phyloP scores from a whole-genome alignment of 2,888 invertebrate genomes.

The Leptothorax acervorum region DNA sequence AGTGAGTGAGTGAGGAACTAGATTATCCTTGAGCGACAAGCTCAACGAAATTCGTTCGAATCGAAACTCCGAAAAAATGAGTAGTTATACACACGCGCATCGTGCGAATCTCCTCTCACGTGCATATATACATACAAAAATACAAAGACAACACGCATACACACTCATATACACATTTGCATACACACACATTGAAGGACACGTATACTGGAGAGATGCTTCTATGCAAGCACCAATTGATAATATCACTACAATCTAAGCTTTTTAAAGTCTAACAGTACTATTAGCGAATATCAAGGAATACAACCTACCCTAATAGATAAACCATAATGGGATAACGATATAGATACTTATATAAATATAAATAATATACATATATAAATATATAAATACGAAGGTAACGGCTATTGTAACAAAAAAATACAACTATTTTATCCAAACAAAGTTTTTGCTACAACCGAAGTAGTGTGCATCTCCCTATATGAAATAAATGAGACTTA shows the following conservation, averaged over 20 bases:
- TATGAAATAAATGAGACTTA: constrained; percentile 79
- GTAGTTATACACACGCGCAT: constrained; percentile 33
- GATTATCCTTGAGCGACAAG: constrained; percentile 23
- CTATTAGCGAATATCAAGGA: constrained; percentile 75
- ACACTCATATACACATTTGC: constrained; percentile 28
- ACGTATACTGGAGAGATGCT: constrained; percentile 77
- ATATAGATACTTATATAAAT: constrained; percentile 65
- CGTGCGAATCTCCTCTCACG: constrained; percentile 40
- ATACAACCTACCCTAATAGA: constrained; percentile 73
- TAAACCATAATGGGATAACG: constrained; percentile 65
- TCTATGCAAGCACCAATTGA: constrained; percentile 82
- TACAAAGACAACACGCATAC: constrained; percentile 14
- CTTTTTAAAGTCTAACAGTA: constrained; percentile 81
- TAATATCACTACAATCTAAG: constrained; percentile 84
- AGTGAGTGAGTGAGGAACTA: not conserved
- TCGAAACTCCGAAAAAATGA: constrained; percentile 39
- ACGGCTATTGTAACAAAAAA: constrained; percentile 78
- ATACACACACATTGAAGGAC: constrained; percentile 55
- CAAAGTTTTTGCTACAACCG: constrained; percentile 84
- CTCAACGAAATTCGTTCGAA: constrained; percentile 45
- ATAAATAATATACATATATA: constrained; percentile 71
- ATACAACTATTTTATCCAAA: constrained; percentile 84
- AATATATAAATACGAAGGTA: constrained; percentile 77
- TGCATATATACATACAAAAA: constrained; percentile 43
- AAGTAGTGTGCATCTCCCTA: constrained; percentile 83